Conservation (phyloP, 2,113 vertebrate genomes). For the Panthera tigris region DNA sequence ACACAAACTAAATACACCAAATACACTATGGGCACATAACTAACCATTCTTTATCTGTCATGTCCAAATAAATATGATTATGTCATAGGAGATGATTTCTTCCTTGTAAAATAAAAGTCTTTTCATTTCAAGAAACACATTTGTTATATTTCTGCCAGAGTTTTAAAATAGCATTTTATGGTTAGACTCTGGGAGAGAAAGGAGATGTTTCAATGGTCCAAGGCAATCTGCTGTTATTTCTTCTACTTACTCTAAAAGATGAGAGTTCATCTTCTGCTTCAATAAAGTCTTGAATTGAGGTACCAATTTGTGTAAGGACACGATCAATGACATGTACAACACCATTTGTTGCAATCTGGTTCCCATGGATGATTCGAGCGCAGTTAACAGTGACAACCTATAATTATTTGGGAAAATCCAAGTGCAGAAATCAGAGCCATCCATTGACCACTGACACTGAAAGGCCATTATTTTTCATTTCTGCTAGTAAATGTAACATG, state of each 20-base stretch:
- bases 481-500: background rate
- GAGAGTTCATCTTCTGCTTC: slow-evolving; percentile 92
- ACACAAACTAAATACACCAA: background rate
- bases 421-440: background rate
- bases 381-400: slow-evolving; percentile 99
- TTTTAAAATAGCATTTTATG: background rate
- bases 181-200: background rate
- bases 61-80: background rate
- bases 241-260: slow-evolving; percentile 88
- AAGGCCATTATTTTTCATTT: background rate
- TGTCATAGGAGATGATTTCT: background rate
- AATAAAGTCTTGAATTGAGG: slow-evolving; percentile 91
- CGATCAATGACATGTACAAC: slow-evolving; percentile 97
- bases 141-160: background rate
- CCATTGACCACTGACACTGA: background rate
- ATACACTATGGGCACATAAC: background rate
- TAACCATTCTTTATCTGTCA: background rate
- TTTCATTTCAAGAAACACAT: background rate
- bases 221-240: background rate
- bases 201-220: background rate
- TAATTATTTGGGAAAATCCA: slow-evolving; percentile 50
- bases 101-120: background rate
- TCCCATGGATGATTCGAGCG: slow-evolving; percentile 94
- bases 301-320: slow-evolving; percentile 91
- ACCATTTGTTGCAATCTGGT: slow-evolving; percentile 97